Conservation (phyloP, 2,113 vertebrate species). For the Nannospalax galili region DNA sequence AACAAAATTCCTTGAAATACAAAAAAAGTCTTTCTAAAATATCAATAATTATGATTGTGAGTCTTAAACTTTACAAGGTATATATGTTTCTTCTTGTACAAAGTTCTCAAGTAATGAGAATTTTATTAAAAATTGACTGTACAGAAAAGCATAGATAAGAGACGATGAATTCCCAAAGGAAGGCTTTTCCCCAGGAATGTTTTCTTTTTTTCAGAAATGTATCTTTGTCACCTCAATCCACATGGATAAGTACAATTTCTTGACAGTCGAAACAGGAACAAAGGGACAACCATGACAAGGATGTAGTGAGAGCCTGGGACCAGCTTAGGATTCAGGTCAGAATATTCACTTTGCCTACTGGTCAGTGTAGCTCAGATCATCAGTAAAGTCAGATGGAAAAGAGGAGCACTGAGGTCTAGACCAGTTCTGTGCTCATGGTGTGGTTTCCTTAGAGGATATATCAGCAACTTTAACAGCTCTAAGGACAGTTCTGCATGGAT, state of each 20-base stretch:
- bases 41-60: not conserved
- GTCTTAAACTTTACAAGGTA: not conserved
- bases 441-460: not conserved
- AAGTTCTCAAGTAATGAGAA: constrained; percentile 29
- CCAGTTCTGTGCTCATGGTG: not conserved
- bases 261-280: not conserved
- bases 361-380: not conserved
- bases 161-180: constrained; percentile 37
- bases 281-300: rapidly evolving
- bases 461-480: not conserved
- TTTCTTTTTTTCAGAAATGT: constrained; percentile 44
- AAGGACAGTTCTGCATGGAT: not conserved
- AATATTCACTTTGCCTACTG: not conserved
- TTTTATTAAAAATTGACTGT: constrained; percentile 32
- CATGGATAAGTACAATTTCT: not conserved
- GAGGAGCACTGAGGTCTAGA: not conserved
- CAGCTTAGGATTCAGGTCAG: not conserved
- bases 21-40: not conserved
- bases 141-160: not conserved
- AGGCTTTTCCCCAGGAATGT: not conserved
- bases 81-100: not conserved
- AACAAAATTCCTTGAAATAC: not conserved
- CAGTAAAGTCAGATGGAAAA: not conserved
- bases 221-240: not conserved
- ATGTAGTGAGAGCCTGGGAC: not conserved